These are phyloP conservation scores for Priapulus caudatus DNA, from an alignment of 2,888 invertebrate genomes.

Conservation along the genomic window DNA sequence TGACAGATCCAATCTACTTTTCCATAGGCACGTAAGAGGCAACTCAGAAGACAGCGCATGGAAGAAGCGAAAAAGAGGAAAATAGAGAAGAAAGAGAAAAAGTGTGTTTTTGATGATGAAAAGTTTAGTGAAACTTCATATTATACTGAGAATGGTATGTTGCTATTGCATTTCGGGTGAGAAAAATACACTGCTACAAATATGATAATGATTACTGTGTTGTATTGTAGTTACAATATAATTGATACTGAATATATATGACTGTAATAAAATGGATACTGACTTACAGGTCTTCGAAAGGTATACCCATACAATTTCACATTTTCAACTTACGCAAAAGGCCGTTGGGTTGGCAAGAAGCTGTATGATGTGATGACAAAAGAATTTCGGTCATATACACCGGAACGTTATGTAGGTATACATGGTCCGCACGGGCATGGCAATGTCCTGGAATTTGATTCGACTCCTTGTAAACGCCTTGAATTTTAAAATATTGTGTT, in stretches of 20 bases:
- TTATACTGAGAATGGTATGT: constrained; percentile 4
- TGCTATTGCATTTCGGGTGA: neutral
- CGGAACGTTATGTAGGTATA: constrained; percentile 60
- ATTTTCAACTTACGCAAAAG: constrained; percentile 89
- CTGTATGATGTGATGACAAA: constrained; percentile 81
- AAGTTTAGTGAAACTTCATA: constrained; percentile 1
- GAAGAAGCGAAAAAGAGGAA: constrained; percentile 1
- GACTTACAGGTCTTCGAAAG: constrained; percentile 67
- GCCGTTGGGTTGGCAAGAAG: constrained; percentile 86
- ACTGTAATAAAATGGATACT: neutral
- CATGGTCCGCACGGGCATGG: neutral
- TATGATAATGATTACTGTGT: neutral
- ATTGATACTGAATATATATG: neutral
- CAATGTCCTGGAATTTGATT: too few relatives aligned
- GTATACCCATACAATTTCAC: constrained; percentile 95
- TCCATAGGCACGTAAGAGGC: too few relatives aligned
- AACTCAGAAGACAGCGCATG: too few relatives aligned
- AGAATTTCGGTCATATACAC: constrained; percentile 82
- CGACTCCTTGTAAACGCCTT: too few relatives aligned
- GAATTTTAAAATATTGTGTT: too few relatives aligned
- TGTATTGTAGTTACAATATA: neutral
- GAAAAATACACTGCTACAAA: neutral
- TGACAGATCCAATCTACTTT: too few relatives aligned
- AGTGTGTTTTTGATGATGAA: neutral
- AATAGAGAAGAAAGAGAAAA: neutral